Evolutionary conservation across 2,797 vertebrate genomes (phyloP), one percentile per base, ranked within the genome.

Genomic region (Margarornis squamiger): DNA sequence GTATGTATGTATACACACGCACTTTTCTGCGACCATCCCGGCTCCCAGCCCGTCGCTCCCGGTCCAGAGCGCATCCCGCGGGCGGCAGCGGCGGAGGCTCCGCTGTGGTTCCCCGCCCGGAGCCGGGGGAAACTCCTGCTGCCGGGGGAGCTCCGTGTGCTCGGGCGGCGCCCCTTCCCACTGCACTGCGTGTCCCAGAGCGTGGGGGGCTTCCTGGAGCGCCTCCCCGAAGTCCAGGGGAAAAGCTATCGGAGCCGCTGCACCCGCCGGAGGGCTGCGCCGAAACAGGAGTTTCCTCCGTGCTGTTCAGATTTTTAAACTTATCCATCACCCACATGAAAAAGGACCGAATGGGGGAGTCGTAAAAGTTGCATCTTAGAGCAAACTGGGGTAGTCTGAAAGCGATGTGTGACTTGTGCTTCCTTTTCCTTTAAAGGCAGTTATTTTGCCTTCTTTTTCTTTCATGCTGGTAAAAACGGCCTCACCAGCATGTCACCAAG

Each of bases 261-360:
- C 43, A 14, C 41, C 45, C 20, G 45, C 20, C 20, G 20, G 36
- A 17, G 26, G 21, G 24, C 45, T 74, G 70, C 2, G 0, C 41
- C 7, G 6, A 23, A 79, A 13, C 29, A 13, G 14, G 14, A 62
- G 38, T 77, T 63, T 58, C 9, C 12, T 26, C 1, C 0, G 10
- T 8, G 36, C 24, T 57, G 7, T 23, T 78, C 62, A 10, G 22
- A 8, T 55, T 67, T 57, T 48, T 39, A 20, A 74, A 86, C 73
- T 79, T 52, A 24, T 70, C 36, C 15, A 1, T 23, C 32, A 10
- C 19, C 6, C 8, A 3, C 29, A 4, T 0, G 41, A 30, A 30
- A 49, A 43, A 0, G 2, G 9, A 66, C 12, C 0, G 1, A 49
- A 23, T 0, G 3, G 34, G 49, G 39, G 32, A 3, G 1, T 46